A percentile compares a stretch with the other conserved stretches of the same genome.
phyloP scores from a whole-genome alignment of 1,140 invertebrate genomes.

The Cardiocondyla obscurior region DNA sequence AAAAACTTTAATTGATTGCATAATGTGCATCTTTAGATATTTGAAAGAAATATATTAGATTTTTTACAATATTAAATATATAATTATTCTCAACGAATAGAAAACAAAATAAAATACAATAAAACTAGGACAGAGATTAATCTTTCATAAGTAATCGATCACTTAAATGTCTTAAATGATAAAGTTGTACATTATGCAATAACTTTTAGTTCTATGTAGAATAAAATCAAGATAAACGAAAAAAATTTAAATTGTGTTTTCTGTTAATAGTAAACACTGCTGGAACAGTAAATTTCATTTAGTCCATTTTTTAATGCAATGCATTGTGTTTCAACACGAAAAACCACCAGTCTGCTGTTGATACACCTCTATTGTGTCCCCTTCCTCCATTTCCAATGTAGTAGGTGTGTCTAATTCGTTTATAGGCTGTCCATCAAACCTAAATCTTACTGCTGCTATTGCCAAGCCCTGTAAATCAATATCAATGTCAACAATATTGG shows the following conservation, averaged over 20 bases:
- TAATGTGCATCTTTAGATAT: background rate
- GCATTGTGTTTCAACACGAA: slow-evolving; percentile 69
- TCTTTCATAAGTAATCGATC: slow-evolving; percentile 3
- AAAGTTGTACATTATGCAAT: slow-evolving; percentile 17
- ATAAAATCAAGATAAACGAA: slow-evolving; percentile 30
- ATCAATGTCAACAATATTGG: slow-evolving; percentile 7
- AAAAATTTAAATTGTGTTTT: slow-evolving; percentile 54
- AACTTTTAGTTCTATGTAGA: background rate
- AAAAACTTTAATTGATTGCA: slow-evolving; percentile 3
- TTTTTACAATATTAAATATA: background rate
- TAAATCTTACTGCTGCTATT: slow-evolving; percentile 94
- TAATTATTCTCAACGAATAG: background rate
- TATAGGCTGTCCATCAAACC: slow-evolving; percentile 97
- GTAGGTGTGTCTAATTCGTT: slow-evolving; percentile 96
- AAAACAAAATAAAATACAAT: background rate
- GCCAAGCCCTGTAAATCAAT: slow-evolving; percentile 87
- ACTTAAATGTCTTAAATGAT: too few relatives aligned
- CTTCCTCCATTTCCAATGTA: slow-evolving; percentile 96
- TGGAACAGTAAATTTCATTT: slow-evolving; percentile 65
- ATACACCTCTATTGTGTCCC: slow-evolving; percentile 97
- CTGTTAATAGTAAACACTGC: slow-evolving; percentile 59
- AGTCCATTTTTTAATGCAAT: slow-evolving; percentile 69
- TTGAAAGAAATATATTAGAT: slow-evolving; percentile 14
- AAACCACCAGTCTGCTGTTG: slow-evolving; percentile 95
- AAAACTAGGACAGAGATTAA: slow-evolving; percentile 7